Evolutionary conservation across 2,797 vertebrate genomes (phyloP).

Genomic region (Neostethus bicornis): DNA sequence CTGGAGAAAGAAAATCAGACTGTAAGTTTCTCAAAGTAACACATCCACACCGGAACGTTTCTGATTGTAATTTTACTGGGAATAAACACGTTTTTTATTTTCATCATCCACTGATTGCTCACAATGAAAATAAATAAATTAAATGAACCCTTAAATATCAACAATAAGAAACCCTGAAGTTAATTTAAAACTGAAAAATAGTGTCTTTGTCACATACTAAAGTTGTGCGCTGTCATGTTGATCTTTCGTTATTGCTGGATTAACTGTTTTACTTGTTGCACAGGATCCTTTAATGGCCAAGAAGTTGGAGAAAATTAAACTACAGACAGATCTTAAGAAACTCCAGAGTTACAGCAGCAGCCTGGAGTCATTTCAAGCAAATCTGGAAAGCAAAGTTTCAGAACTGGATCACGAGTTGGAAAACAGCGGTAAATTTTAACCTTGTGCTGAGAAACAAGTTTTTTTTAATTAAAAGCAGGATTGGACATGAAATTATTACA

Average conservation of each 20-base stretch:
- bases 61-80: no score
- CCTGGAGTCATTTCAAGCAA: constrained; percentile 83
- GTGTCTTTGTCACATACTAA: no score
- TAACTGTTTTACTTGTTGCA: constrained; percentile 2
- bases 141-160: no score
- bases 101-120: no score
- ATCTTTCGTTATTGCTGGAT: background rate
- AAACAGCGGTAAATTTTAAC: constrained; percentile 77
- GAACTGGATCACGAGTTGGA: constrained; percentile 84
- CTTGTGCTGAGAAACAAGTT: background rate
- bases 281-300: constrained; percentile 90
- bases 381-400: constrained; percentile 81
- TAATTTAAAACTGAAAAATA: no score
- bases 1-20: constrained; percentile 90
- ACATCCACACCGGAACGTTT: no score
- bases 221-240: no score
- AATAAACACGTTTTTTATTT: no score
- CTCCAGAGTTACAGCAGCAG: constrained; percentile 85
- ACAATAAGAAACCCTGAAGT: no score
- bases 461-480: background rate
- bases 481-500: no score
- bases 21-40: constrained; percentile 64
- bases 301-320: constrained; percentile 82
- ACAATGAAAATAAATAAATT: no score
- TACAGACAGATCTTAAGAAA: constrained; percentile 90